Evolutionary conservation across 2,888 invertebrate species (phyloP), one percentile per base, ranked within the genome.

Genomic region (Eupithecia abbreviata): DNA sequence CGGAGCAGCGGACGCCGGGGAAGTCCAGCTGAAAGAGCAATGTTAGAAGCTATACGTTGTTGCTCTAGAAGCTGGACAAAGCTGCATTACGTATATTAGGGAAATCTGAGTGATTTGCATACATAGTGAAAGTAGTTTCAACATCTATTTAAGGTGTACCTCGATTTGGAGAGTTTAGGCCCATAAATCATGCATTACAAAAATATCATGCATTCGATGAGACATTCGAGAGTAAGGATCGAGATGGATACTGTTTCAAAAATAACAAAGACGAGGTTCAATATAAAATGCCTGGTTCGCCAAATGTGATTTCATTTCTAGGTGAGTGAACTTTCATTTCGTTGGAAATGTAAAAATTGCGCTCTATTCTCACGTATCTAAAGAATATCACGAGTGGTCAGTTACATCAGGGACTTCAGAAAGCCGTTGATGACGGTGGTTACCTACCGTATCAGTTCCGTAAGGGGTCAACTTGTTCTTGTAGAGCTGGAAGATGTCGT

Each of bases 401-500:
- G 49, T 49, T 13, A 15, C 15, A 15, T 15, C 5, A 15, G 15
- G 15, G 51, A 15, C 51, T 15, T 51, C 15, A 51, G 15, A 15
- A n/a, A 18, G 2, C 51, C 1, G 18, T 58, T 58, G 58, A 58
- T 18, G 18, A 58, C n/a, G n/a, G n/a, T n/a, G n/a, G n/a, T 7
- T n/a, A 42, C 9, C 9, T 87, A 97, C 97, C 93, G 95, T 95
- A 65, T 95, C 91, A 4, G 86, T 85, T 0, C 92, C 93, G 88
- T 98, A 98, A 3, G 96, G 95, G 0, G 96, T 93, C 45, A 98
- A 92, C 15, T 96, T 96, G 78, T 94, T 93, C 91, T 98, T 98
- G 91, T 97, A 96, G 80, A 96, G 95, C 82, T 96, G 96, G 95
- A 98, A 98, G 49, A 98, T 92, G 82, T 97, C 97, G 84, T 98